Base-by-base conservation (phyloP, 2,888 invertebrate species). In the Salpingus planirostris region DNA sequence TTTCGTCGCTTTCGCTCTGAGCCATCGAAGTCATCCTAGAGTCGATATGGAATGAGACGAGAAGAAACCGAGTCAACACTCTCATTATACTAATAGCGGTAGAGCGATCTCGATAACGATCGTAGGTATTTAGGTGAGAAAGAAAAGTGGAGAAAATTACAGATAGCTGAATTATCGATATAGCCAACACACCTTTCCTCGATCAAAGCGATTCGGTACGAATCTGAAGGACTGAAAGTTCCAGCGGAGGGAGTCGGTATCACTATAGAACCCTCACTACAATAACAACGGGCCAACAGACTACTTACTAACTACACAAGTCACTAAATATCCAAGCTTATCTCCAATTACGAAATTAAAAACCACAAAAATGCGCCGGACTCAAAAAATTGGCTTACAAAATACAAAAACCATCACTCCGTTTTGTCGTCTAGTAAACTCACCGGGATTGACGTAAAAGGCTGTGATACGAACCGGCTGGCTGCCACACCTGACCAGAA, bases 401-500 rank as follows among this genome's bases (percentile, higher is more conserved):
- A 26, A 29, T 28, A 18, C 27, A 36, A 32, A 27, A 15, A 31
- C 25, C 25, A 33, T 30, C 24, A 29, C 6, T 22, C n/a, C 2
- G 23, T 11, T 11, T 2, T 25, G n/a, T n/a, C n/a, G n/a, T n/a
- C n/a, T n/a, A n/a, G 18, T 18, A 5, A 29, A 49, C 59, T 57
- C 56, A 65, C 64, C 44, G 47, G 12, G 57, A 49, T 36, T 57
- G 50, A 29, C 49, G 43, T 23, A 65, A 42, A 7, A 65, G 46
- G 6, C 52, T 53, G 13, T 60, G 57, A 38, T 54, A 67, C 22
- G 62, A 68, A 40, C 54, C 64, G 36, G 62, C 59, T 2, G 67
- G 68, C 42, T 73, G 69, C 72, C 74, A 84, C 52, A 82, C 73
- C 67, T 76, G 74, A 49, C 70, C 74, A 11, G 76, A 71, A 3